Evolutionary conservation across 92 coral and sea anemone species (phyloP), one percentile per base, ranked within the genome.

Genomic region (Parazoanthus atlanticus): DNA sequence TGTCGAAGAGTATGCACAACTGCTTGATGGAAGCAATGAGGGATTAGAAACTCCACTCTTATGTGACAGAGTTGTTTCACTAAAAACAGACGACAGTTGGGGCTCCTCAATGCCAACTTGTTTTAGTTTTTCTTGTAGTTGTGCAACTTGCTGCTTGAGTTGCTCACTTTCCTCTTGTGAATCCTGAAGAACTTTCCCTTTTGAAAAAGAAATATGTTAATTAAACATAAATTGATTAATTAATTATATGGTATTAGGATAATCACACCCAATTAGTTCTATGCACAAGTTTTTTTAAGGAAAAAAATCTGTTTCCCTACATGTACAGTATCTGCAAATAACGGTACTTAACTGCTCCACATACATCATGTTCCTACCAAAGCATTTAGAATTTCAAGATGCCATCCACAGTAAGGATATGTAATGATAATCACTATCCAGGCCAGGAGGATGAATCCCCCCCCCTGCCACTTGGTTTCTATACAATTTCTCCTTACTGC

Each of bases 171-270:
- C 93, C 3, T 94, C 95, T 66, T 91, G 94, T n/a, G 95, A 91
- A 21, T 94, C 94, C 47, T 93, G 98, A 19, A 94, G 96, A 25
- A 94, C 98, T 91, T 94, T 94, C 28, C 94, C 98, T 94, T 56
- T 84, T 67, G 21, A 71, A 66, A 83, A 33, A n/a, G 1, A 69
- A 43, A 12, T 7, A 43, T 8, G 31, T 70, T 25, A 1, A 16
- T 31, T 74, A 6, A 33, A 8, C 15, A 75, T 7, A 2, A 33
- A 41, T 38, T 19, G 12, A 33, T 19, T 19, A 61, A 61, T 23
- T 61, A 52, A 13, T 15, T 13, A 2, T 0, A 52, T 10, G 12
- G 21, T 4, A 12, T 15, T 52, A 13, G 10, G 58, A 52, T 52
- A 19, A 52, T 13, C 12, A 46, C 6, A 46, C 10, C 49, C 69